These are phyloP conservation scores for Aspidiotus destructor DNA, from an alignment of 2,888 invertebrate species.

Conservation along the genomic window DNA sequence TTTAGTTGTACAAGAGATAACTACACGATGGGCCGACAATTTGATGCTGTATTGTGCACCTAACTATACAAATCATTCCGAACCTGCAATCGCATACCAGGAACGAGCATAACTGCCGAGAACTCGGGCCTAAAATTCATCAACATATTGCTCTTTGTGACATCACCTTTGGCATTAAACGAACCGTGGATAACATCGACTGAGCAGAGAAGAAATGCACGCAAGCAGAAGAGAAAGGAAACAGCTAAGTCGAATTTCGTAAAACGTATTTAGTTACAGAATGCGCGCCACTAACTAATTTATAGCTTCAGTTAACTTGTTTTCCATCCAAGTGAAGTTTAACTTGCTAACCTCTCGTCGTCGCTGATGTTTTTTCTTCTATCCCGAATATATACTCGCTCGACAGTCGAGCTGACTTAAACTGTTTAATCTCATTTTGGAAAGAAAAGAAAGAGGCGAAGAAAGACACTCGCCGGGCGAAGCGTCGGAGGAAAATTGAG, in stretches of 20 bases:
- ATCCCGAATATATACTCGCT: no score
- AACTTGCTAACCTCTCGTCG: constrained; percentile 21
- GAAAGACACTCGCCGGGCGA: no score
- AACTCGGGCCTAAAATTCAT: constrained; percentile 13
- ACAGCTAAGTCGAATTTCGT: neutral
- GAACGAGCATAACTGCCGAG: no score
- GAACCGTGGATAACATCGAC: constrained; percentile 24
- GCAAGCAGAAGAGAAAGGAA: neutral
- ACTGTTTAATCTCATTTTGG: no score
- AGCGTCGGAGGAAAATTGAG: no score
- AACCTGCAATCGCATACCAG: no score
- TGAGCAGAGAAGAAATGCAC: neutral
- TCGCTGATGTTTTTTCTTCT: neutral
- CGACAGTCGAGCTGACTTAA: no score
- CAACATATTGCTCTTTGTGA: constrained; percentile 31
- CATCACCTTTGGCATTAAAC: constrained; percentile 30
- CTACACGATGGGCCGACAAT: no score
- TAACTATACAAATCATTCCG: no score
- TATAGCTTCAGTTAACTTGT: constrained; percentile 30
- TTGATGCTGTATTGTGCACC: no score
- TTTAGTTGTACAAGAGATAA: no score
- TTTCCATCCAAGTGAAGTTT: constrained; percentile 19
- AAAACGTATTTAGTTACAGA: constrained; percentile 24
- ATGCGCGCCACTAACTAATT: constrained; percentile 27
- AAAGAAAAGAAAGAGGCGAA: no score